Evolutionary conservation across 2,113 vertebrate genomes (phyloP), one percentile per base, ranked within the genome.

Genomic region (Alectura lathami): DNA sequence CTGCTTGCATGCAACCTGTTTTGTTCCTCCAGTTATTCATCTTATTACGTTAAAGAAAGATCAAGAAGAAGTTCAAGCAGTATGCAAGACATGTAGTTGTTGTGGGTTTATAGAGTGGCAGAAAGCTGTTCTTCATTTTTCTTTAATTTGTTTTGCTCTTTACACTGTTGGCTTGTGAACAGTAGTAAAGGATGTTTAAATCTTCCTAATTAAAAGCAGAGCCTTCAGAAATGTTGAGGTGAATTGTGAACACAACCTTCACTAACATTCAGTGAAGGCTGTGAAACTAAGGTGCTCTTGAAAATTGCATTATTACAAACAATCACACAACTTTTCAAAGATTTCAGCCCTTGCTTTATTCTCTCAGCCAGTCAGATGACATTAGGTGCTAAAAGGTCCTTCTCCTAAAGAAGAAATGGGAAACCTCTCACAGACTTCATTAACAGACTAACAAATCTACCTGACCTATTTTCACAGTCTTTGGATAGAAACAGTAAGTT

Each of bases 381-480:
- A 53, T 56, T 89, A 63, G 47, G 51, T 75, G 48, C 54, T 90
- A 78, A 54, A 86, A 83, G 38, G 93, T 3, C 22, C 20, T 74
- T 62, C 50, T 93, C 17, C 23, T 48, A 42, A 78, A 77, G 72
- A 66, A 82, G 57, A 86, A 90, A 68, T 72, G 43, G 48, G 43
- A 86, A 86, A 91, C 68, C 43, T 91, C 64, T 81, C 60, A 56
- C 68, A 51, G 91, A 67, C 51, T 76, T 93, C 76, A 75, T 91
- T 90, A 94, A 86, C 43, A 86, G 89, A 70, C 43, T 94, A 91
- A 94, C 83, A 91, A 91, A 91, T 48, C 59, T 83, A 72, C 60
- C 0, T 95, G 91, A 96, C 94, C 92, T 94, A 94, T 93, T 96
- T 96, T 96, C 81, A 72, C 20, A 68, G 89, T 72, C 83, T 94